These are phyloP conservation scores for Watsonalla cultraria DNA, from an alignment of 2,888 invertebrate species.

Conservation along the genomic window DNA sequence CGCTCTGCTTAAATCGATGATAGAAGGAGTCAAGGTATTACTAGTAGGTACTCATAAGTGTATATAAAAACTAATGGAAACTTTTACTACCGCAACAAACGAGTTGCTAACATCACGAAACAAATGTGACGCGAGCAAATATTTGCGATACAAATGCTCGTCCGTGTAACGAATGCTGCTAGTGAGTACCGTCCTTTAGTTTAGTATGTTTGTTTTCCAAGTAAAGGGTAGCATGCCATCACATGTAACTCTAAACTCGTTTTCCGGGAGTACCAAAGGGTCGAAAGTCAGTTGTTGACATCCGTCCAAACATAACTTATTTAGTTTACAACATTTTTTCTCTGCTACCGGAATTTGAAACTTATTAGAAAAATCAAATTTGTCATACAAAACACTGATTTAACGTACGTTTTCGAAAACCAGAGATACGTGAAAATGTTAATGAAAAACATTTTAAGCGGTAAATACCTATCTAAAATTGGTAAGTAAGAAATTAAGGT, in stretches of 20 bases:
- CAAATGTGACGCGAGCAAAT: too few species aligned
- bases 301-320: constrained; percentile 56
- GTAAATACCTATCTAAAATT: neutral
- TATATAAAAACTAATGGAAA: too few species aligned
- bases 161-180: too few species aligned
- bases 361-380: neutral
- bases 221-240: constrained; percentile 52
- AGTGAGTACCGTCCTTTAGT: constrained; percentile 4
- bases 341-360: constrained; percentile 45
- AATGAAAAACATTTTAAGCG: neutral
- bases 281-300: constrained; percentile 66
- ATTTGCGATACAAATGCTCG: too few species aligned
- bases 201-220: constrained; percentile 53
- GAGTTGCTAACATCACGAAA: too few species aligned
- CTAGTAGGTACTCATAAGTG: too few species aligned
- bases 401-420: too few species aligned
- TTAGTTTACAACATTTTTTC: constrained; percentile 39
- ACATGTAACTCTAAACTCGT: constrained; percentile 53
- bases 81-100: too few species aligned
- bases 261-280: constrained; percentile 59
- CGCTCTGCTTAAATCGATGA: too few species aligned
- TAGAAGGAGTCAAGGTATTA: too few species aligned
- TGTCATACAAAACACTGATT: too few species aligned
- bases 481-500: neutral
- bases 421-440: neutral